A percentile compares a stretch with the other conserved stretches of the same genome.
phyloP scores from a whole-genome alignment of 2,888 invertebrate genomes.

The Metacarcinus magister region DNA sequence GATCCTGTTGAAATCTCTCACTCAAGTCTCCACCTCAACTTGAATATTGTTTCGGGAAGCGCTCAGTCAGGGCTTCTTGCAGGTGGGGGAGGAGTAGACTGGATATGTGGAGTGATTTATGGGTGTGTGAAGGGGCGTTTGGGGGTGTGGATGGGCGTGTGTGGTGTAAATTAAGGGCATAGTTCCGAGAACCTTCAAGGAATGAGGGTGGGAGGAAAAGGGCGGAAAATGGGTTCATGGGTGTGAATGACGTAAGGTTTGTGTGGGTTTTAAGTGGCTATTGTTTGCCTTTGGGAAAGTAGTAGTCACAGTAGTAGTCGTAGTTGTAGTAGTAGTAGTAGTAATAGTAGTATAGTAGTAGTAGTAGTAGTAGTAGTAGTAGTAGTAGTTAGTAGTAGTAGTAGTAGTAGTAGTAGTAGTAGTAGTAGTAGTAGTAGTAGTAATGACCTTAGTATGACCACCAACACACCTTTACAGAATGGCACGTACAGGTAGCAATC shows the following conservation, averaged over 20 bases:
- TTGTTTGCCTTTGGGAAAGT: neutral
- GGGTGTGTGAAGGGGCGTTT: neutral
- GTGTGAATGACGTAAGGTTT: neutral
- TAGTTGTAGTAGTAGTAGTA: slow-evolving; percentile 26
- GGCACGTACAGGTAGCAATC: neutral
- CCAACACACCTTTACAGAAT: neutral
- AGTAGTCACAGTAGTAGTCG: neutral
- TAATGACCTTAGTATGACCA: neutral
- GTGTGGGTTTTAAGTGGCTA: neutral
- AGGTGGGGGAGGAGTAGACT: neutral
- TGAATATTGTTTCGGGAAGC: neutral
- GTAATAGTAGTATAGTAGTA: too few species aligned
- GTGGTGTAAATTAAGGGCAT: too few species aligned
- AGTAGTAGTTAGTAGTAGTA: neutral
- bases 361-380: neutral
- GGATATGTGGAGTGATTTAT: neutral
- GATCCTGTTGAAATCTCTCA: neutral
- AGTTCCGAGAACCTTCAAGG: neutral
- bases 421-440: neutral
- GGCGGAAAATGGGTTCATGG: neutral
- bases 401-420: neutral
- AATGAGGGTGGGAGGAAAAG: neutral
- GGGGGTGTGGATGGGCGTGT: neutral
- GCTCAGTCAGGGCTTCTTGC: neutral
- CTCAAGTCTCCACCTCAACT: neutral